Conservation (phyloP, 2,113 vertebrate species). For the Larimichthys polyactis region DNA sequence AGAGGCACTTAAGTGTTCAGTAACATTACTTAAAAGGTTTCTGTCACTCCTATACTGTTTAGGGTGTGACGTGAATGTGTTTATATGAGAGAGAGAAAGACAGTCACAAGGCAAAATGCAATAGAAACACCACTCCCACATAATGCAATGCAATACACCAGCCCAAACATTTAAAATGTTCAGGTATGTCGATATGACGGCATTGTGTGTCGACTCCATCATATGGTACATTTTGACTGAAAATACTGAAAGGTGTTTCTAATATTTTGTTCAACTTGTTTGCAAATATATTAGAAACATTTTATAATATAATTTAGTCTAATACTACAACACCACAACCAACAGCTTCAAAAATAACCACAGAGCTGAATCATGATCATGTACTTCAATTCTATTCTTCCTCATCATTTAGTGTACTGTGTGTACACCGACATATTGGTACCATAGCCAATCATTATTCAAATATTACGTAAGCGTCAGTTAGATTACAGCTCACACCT, state of each 20-base stretch:
- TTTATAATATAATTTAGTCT: neutral
- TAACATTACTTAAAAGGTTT: constrained; percentile 24
- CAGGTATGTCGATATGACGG: neutral
- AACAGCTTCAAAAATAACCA: neutral
- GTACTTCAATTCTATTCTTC: neutral
- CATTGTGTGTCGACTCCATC: neutral
- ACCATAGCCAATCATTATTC: neutral
- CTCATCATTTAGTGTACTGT: neutral
- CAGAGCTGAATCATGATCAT: neutral
- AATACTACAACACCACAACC: neutral
- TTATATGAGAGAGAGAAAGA: neutral
- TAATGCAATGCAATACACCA: neutral
- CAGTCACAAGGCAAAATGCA: neutral
- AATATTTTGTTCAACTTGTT: neutral
- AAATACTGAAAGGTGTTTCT: neutral
- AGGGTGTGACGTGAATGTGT: neutral
- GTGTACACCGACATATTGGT: neutral
- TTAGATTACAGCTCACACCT: neutral
- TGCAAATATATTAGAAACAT: neutral
- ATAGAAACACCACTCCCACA: neutral
- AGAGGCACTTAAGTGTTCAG: constrained; percentile 24
- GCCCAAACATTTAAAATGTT: neutral
- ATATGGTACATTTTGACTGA: neutral
- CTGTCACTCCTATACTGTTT: neutral
- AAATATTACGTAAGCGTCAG: constrained; percentile 2